Conservation (phyloP, 1,140 invertebrate genomes). For the Atopsyche davidsoni region DNA sequence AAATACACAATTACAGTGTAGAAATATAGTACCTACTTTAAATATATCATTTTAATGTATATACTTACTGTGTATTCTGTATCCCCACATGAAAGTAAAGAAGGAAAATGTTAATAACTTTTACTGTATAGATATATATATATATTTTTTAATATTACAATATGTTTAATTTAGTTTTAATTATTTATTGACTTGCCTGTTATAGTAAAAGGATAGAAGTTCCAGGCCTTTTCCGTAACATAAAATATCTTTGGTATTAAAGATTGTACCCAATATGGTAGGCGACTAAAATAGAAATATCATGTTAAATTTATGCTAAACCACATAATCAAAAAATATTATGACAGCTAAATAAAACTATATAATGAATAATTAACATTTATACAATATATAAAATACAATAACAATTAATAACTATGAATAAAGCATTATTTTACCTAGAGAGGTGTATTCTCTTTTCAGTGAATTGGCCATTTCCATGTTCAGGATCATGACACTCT, state of each 20-base stretch:
- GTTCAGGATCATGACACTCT: conserved; percentile 67
- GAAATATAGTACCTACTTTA: background rate
- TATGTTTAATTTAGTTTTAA: background rate
- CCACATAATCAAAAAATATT: conserved; percentile 3
- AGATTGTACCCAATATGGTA: conserved; percentile 85
- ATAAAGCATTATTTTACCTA: too few relatives aligned
- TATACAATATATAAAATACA: conserved; percentile 7
- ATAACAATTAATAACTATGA: conserved; percentile 23
- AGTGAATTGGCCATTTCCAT: conserved; percentile 83
- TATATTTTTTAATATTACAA: conserved; percentile 12
- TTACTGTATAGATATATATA: conserved; percentile 10
- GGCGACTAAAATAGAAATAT: conserved; percentile 57
- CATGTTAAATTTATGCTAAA: conserved; percentile 4
- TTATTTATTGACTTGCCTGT: conserved; percentile 56
- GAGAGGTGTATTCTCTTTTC: conserved; percentile 89
- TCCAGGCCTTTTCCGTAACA: conserved; percentile 91
- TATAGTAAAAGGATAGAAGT: conserved; percentile 89
- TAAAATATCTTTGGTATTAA: conserved; percentile 87
- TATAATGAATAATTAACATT: background rate
- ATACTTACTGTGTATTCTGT: conserved; percentile 58
- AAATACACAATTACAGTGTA: conserved; percentile 1
- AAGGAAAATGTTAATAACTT: conserved; percentile 16
- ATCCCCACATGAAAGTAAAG: conserved; percentile 34
- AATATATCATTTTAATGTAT: background rate
- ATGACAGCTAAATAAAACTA: background rate